Evolutionary conservation across 1,140 invertebrate species (phyloP).

Genomic region (Geopemphigus sp.): DNA sequence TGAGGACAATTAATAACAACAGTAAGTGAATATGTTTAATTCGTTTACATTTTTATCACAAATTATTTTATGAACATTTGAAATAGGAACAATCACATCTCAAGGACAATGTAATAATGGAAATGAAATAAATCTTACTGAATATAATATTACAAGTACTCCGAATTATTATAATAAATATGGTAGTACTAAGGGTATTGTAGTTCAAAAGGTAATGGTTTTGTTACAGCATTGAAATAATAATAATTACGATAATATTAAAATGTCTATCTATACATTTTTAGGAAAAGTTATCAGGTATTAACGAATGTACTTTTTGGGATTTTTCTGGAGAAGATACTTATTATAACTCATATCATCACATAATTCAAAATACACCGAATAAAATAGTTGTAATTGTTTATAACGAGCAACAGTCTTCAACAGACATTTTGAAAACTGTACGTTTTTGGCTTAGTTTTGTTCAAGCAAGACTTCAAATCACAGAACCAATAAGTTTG

Average conservation of each 20-base stretch:
- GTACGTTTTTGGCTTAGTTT: constrained; percentile 80
- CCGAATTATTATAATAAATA: constrained; percentile 24
- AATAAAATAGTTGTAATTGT: constrained; percentile 68
- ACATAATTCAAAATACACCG: constrained; percentile 67
- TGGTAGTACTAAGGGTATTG: constrained; percentile 26
- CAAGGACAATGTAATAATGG: constrained; percentile 40
- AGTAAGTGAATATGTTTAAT: constrained; percentile 5
- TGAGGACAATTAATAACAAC: constrained; percentile 36
- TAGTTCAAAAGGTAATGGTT: constrained; percentile 37
- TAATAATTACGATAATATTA: background rate
- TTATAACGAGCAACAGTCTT: constrained; percentile 71
- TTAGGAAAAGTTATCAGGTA: constrained; percentile 60
- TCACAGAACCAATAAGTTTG: constrained; percentile 69
- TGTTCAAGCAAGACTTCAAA: constrained; percentile 69
- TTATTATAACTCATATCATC: constrained; percentile 76
- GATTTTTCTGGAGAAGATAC: constrained; percentile 80
- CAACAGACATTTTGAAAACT: constrained; percentile 71
- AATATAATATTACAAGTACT: constrained; percentile 32
- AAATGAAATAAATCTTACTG: constrained; percentile 33
- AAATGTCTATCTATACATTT: constrained; percentile 50
- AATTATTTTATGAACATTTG: background rate
- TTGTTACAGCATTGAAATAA: background rate
- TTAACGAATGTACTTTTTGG: constrained; percentile 72
- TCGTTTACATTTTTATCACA: background rate
- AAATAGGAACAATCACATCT: background rate